phyloP scores from a whole-genome alignment of 2,797 vertebrate species.

The Gila robusta region DNA sequence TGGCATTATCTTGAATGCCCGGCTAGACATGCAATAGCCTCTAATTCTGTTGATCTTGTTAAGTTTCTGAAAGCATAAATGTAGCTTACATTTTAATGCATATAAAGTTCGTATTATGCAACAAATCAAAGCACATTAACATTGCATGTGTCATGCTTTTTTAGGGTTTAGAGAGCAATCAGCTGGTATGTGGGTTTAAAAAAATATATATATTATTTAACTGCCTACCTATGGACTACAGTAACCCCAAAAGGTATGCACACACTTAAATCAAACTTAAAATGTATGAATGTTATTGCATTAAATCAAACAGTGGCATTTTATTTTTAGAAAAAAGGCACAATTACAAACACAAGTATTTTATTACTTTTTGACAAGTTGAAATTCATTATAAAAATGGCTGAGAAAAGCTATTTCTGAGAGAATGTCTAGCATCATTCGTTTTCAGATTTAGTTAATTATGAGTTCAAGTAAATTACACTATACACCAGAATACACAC shows the following conservation, averaged over 20 bases:
- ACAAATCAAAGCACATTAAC: neutral
- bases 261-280: neutral
- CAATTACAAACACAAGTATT: neutral
- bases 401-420: neutral
- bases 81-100: constrained; percentile 41
- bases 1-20: constrained; percentile 30
- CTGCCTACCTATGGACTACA: neutral
- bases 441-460: neutral
- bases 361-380: neutral
- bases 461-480: neutral
- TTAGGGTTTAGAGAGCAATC: neutral
- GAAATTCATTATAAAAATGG: neutral
- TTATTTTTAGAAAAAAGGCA: neutral
- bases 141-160: neutral
- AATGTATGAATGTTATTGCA: neutral
- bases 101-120: constrained; percentile 10
- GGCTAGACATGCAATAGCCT: constrained; percentile 42
- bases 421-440: neutral
- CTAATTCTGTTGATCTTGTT: constrained; percentile 45
- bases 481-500: neutral
- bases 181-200: neutral
- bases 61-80: constrained; percentile 29
- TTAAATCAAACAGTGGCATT: neutral
- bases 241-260: neutral
- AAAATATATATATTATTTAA: neutral